Evolutionary conservation across 2,888 invertebrate genomes (phyloP).

Genomic region (Rutpela maculata): DNA sequence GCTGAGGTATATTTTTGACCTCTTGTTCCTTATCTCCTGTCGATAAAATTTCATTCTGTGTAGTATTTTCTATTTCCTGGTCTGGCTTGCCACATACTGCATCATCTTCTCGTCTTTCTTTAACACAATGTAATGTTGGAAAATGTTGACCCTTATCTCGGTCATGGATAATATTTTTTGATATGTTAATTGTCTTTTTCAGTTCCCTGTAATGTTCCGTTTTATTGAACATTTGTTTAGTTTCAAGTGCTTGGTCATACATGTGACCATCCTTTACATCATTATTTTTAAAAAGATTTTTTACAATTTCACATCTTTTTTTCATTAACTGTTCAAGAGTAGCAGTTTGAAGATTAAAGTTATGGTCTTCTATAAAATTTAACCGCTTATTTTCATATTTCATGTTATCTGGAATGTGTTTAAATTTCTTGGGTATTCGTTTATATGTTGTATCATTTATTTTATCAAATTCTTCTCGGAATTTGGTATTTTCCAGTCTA

Average conservation of each 20-base stretch:
- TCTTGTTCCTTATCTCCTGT: background rate
- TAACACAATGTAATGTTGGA: too few species aligned
- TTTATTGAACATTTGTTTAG: background rate
- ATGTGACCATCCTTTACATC: background rate
- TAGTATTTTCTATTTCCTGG: background rate
- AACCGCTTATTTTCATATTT: background rate
- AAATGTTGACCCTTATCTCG: too few species aligned
- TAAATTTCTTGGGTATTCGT: background rate
- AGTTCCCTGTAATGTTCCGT: too few species aligned
- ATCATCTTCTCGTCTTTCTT: background rate
- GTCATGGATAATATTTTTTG: too few species aligned
- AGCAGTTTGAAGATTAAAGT: background rate
- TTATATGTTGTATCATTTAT: constrained; percentile 5
- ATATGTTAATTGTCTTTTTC: too few species aligned
- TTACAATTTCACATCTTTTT: background rate
- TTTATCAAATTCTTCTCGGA: background rate
- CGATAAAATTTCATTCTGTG: background rate
- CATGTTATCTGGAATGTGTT: background rate
- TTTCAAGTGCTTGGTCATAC: constrained; percentile 13
- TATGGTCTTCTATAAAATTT: constrained; percentile 4
- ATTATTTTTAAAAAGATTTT: background rate
- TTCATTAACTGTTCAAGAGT: constrained; percentile 5
- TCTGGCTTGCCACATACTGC: background rate
- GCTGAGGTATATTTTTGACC: too few species aligned
- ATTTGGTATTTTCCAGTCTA: background rate